Percentiles rank a stretch among this genome's conserved stretches.
These are phyloP conservation scores for Aptenodytes patagonicus DNA, from an alignment of 2,113 vertebrate species.

Conservation along the genomic window DNA sequence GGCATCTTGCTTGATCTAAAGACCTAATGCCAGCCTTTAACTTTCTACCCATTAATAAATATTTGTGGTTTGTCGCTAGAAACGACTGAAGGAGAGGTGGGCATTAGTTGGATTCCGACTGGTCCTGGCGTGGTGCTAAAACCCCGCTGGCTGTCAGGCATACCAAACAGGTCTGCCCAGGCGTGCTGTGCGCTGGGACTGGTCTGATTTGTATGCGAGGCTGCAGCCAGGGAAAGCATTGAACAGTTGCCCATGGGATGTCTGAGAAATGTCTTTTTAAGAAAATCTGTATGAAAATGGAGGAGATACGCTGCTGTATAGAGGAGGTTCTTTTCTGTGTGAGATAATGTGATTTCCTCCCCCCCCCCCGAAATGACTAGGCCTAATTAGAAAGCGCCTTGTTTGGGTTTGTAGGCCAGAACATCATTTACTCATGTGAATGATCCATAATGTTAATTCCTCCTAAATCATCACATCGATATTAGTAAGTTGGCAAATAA, in stretches of 20 bases:
- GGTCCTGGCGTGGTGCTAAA: not conserved
- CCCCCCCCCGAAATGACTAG: not conserved
- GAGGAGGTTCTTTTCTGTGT: not conserved
- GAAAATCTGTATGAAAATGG: not conserved
- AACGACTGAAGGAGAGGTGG: not conserved
- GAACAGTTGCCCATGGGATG: not conserved
- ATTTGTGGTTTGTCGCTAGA: not conserved
- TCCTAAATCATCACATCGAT: not conserved
- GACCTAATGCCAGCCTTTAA: not conserved
- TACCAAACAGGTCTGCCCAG: not conserved
- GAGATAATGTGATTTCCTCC: not conserved
- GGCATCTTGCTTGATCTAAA: not conserved
- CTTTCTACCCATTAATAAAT: not conserved
- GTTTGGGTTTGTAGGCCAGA: not conserved
- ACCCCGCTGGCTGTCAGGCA: not conserved
- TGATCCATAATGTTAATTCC: not conserved
- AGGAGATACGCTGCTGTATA: not conserved
- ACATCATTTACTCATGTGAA: not conserved
- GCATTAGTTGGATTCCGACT: rapidly evolving
- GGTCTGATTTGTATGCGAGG: not conserved
- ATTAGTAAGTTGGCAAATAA: not conserved
- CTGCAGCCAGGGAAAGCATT: not conserved
- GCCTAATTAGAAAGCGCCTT: not conserved
- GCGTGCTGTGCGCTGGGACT: not conserved
- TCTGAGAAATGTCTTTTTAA: not conserved